Evolutionary conservation across 2,888 invertebrate species (phyloP), one percentile per base, ranked within the genome.

Genomic region (Anoncus sp.): DNA sequence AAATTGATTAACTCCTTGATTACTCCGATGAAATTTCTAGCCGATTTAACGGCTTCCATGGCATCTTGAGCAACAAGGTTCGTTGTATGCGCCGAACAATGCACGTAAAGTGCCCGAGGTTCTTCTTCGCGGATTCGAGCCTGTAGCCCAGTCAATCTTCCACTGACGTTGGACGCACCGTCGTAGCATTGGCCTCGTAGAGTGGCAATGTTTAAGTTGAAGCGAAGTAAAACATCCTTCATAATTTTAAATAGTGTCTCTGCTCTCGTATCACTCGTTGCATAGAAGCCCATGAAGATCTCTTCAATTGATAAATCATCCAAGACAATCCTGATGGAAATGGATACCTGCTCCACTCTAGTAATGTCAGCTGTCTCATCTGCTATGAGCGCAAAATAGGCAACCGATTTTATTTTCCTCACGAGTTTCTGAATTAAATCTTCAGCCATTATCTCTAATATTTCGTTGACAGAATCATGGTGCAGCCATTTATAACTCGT

Each of bases 121-220:
- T 63, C 47, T 38, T 35, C 45, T 38, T 72, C 31, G 0, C 6
- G 35, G 31, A 72, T 49, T 35, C 49, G 73, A 38, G 72, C 60
- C 45, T 79, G 73, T 31, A 78, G 55, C 20, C 76, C 78, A 57
- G 73, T 75, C 20, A 82, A 62, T 60, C 65, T 62, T 27, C 78
- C 78, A 47, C 70, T 67, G 40, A 80, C 55, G 40, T 81, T 81
- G 12, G 65, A 24, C 18, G 80, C 80, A 10, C 81, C 81, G 40
- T 78, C 79, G 49, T 74, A 78, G 60, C 80, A 81, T 51, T 80
- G 80, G 5, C 81, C 79, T 66, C 72, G 57, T n/a, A 75, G 49
- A 43, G 79, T 63, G n/a, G 31, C 22, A 31, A 55, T 31, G 9
- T 40, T 43, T 14, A 69, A 16, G 27, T 55, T 55, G n/a, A 55